These are phyloP conservation scores for Malaclemys terrapin DNA, from an alignment of 2,113 vertebrate species.

Conservation along the genomic window DNA sequence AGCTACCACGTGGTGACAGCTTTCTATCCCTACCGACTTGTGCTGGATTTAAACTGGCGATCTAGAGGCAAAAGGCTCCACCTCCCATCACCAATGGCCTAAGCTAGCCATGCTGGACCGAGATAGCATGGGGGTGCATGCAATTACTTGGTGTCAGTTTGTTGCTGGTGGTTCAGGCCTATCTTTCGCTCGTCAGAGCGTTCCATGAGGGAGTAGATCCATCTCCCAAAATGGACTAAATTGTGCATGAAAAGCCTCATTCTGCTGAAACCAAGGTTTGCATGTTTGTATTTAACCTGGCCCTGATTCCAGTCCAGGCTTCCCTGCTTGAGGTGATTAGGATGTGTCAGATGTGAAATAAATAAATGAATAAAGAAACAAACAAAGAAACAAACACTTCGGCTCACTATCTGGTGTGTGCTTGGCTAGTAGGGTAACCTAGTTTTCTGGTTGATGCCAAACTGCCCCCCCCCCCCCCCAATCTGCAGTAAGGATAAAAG, in stretches of 20 bases:
- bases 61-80: background rate
- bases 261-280: background rate
- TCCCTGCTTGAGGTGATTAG: background rate
- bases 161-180: background rate
- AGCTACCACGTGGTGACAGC: background rate
- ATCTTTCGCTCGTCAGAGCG: background rate
- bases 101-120: background rate
- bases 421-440: conserved; percentile 39
- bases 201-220: background rate
- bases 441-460: conserved; percentile 42
- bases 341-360: conserved; percentile 22
- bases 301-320: background rate
- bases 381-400: background rate
- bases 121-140: background rate
- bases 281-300: background rate
- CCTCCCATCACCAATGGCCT: background rate
- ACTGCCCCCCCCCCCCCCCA: background rate
- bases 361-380: background rate
- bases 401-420: background rate
- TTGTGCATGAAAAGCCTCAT: background rate
- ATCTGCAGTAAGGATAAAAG: background rate
- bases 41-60: background rate
- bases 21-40: background rate
- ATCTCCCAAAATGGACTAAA: background rate
- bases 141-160: background rate